These are phyloP conservation scores for Ursus arctos DNA, from an alignment of 2,113 vertebrate genomes.

Conservation along the genomic window DNA sequence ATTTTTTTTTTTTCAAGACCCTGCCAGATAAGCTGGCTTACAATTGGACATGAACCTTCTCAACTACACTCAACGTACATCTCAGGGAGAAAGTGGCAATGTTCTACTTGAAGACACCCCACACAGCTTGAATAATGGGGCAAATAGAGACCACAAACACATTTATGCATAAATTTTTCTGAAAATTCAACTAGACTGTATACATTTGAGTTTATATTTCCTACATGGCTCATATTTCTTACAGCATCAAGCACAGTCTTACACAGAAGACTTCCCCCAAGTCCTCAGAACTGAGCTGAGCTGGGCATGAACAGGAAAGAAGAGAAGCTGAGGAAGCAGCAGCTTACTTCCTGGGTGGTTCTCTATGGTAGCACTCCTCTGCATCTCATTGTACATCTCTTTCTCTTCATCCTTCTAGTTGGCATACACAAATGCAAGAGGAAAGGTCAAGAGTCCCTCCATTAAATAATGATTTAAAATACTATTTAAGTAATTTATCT, in stretches of 20 bases:
- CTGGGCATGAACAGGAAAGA: neutral
- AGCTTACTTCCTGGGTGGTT: rapidly evolving
- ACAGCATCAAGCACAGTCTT: neutral
- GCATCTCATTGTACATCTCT: neutral
- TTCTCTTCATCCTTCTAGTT: neutral
- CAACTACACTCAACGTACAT: rapidly evolving
- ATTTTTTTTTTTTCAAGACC: neutral
- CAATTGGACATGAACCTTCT: neutral
- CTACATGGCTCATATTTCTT: neutral
- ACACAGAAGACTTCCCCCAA: neutral
- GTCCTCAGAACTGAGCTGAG: neutral
- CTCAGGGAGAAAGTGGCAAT: neutral
- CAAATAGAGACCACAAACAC: neutral
- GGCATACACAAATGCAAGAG: neutral
- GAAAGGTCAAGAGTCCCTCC: neutral
- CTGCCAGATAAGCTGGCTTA: neutral
- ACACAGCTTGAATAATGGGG: neutral
- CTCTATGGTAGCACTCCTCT: neutral
- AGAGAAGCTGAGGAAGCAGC: neutral
- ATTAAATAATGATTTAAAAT: neutral
- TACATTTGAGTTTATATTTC: neutral
- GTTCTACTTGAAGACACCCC: neutral
- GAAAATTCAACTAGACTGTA: neutral
- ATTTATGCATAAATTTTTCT: neutral
- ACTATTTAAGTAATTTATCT: neutral